These are phyloP conservation scores for Tipula vernalis DNA, from an alignment of 2,888 invertebrate species.

Conservation along the genomic window DNA sequence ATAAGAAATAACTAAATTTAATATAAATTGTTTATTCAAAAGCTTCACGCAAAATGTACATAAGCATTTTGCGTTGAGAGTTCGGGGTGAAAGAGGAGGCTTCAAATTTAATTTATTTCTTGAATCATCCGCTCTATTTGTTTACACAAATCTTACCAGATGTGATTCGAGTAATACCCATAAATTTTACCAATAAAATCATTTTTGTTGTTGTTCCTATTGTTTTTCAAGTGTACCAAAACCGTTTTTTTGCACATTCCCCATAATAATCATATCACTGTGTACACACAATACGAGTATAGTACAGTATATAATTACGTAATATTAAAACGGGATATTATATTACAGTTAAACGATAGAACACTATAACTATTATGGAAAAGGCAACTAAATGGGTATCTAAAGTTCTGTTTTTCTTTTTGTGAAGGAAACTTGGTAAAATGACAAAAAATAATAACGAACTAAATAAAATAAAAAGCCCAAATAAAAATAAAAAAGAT, in stretches of 20 bases:
- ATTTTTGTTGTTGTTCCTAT: neutral
- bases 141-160: neutral
- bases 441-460: neutral
- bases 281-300: neutral
- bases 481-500: neutral
- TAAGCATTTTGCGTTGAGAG: too few species aligned
- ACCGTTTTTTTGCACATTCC: neutral
- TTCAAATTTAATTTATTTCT: neutral
- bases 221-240: neutral
- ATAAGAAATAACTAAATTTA: neutral
- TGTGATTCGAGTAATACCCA: neutral
- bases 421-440: neutral
- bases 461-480: neutral
- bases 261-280: neutral
- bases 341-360: neutral
- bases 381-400: neutral
- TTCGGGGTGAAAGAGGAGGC: neutral
- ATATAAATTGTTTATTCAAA: neutral
- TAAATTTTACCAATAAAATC: neutral
- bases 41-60: neutral
- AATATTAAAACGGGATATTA: neutral
- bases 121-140: neutral
- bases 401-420: neutral
- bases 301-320: neutral
- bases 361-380: neutral